phyloP scores from a whole-genome alignment of 1,140 invertebrate species.

The Parasteatoda tepidariorum region DNA sequence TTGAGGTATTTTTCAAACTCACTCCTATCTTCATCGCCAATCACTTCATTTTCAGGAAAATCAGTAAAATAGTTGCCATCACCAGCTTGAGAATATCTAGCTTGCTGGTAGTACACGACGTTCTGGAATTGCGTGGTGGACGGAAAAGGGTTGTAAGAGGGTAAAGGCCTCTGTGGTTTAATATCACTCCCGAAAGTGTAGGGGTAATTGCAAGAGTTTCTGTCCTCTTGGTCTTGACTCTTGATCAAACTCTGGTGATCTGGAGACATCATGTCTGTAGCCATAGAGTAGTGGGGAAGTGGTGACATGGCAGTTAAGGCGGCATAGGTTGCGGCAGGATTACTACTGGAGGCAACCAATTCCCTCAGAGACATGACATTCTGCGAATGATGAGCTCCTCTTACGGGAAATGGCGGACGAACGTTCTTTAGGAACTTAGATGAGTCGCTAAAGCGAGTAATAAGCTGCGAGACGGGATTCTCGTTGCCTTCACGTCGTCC shows the following conservation, averaged over 20 bases:
- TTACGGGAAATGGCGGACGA: slow-evolving; percentile 60
- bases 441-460: slow-evolving; percentile 64
- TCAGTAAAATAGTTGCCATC: slow-evolving; percentile 30
- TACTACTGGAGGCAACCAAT: slow-evolving; percentile 33
- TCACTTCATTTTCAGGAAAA: slow-evolving; percentile 22
- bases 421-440: slow-evolving; percentile 64
- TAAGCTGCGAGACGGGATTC: slow-evolving; percentile 61
- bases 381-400: neutral
- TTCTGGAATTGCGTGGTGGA: slow-evolving; percentile 24
- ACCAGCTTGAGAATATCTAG: slow-evolving; percentile 21
- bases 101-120: slow-evolving; percentile 23
- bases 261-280: neutral
- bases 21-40: slow-evolving; percentile 40
- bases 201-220: slow-evolving; percentile 45
- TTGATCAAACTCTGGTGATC: neutral
- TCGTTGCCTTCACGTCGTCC: neutral
- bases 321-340: slow-evolving; percentile 25
- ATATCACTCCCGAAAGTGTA: slow-evolving; percentile 22
- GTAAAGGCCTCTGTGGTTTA: slow-evolving; percentile 4
- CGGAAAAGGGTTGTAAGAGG: slow-evolving; percentile 32
- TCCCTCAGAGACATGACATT: slow-evolving; percentile 41
- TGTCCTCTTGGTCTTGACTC: slow-evolving; percentile 11
- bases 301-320: slow-evolving; percentile 13
- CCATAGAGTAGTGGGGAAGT: slow-evolving; percentile 30
- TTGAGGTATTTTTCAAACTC: slow-evolving; percentile 56